Conservation (phyloP, 2,888 invertebrate genomes). For the Pycnomerus fuliginosus region DNA sequence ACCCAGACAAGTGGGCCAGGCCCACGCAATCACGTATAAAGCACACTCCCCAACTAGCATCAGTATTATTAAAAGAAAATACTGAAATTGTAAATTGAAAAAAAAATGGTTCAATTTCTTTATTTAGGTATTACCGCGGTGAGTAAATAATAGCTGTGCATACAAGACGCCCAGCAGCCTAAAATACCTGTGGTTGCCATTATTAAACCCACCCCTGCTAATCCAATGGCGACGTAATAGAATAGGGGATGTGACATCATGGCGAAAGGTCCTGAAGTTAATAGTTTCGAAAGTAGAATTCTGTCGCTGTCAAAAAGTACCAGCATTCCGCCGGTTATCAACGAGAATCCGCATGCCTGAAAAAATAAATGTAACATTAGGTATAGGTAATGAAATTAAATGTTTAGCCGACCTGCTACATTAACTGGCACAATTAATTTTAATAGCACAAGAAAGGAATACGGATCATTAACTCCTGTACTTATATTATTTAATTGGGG, state of each 20-base stretch:
- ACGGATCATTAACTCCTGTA: too few relatives aligned
- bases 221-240: slow-evolving; percentile 71
- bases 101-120: slow-evolving; percentile 20
- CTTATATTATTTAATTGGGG: slow-evolving; percentile 19
- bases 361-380: too few relatives aligned
- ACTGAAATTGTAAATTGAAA: slow-evolving; percentile 55
- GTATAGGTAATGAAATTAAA: too few relatives aligned
- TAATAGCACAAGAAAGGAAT: too few relatives aligned
- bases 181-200: slow-evolving; percentile 69
- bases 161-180: slow-evolving; percentile 80
- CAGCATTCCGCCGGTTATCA: slow-evolving; percentile 72
- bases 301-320: slow-evolving; percentile 71
- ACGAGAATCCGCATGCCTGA: slow-evolving; percentile 70
- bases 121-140: slow-evolving; percentile 57
- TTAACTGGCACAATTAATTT: too few relatives aligned
- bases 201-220: slow-evolving; percentile 68
- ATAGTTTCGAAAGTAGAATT: slow-evolving; percentile 65
- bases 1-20: slow-evolving; percentile 78
- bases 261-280: slow-evolving; percentile 63
- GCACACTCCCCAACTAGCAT: slow-evolving; percentile 70
- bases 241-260: slow-evolving; percentile 70
- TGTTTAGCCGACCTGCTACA: too few relatives aligned
- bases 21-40: slow-evolving; percentile 67
- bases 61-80: slow-evolving; percentile 68
- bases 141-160: slow-evolving; percentile 72